Evolutionary conservation across 2,888 invertebrate genomes (phyloP).

Genomic region (Andrena praecox): DNA sequence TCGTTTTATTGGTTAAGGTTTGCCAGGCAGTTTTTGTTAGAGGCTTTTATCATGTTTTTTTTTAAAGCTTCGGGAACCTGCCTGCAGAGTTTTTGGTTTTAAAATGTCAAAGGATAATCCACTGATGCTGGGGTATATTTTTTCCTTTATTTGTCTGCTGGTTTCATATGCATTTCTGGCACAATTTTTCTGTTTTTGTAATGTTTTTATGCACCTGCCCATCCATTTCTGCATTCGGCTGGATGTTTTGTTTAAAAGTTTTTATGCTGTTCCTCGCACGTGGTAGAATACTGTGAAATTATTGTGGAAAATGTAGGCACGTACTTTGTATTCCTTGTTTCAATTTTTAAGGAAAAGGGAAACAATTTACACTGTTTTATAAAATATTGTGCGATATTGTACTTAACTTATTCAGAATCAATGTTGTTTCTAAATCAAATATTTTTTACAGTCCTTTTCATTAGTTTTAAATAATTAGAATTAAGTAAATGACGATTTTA

Average conservation of each 20-base stretch:
- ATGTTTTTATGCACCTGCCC: neutral
- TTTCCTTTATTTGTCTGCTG: neutral
- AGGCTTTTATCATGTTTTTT: neutral
- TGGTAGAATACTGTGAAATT: too few relatives aligned
- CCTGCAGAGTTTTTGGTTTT: neutral
- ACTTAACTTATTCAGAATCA: too few relatives aligned
- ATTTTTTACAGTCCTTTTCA: neutral
- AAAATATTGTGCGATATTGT: neutral
- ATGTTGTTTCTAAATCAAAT: too few relatives aligned
- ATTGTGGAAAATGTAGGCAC: neutral
- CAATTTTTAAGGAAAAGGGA: neutral
- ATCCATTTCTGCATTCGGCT: neutral
- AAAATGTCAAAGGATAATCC: neutral
- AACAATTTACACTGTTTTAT: neutral
- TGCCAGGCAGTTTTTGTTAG: too few relatives aligned
- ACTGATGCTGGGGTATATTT: neutral
- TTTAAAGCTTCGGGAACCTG: neutral
- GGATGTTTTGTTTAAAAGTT: neutral
- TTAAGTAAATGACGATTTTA: neutral
- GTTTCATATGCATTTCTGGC: neutral
- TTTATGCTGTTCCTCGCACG: too few relatives aligned
- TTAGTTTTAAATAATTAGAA: neutral
- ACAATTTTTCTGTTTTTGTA: neutral
- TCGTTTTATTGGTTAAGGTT: too few relatives aligned
- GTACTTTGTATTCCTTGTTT: neutral